Evolutionary conservation across 2,113 vertebrate species (phyloP), one percentile per base, ranked within the genome.

Genomic region (Macaca mulatta): DNA sequence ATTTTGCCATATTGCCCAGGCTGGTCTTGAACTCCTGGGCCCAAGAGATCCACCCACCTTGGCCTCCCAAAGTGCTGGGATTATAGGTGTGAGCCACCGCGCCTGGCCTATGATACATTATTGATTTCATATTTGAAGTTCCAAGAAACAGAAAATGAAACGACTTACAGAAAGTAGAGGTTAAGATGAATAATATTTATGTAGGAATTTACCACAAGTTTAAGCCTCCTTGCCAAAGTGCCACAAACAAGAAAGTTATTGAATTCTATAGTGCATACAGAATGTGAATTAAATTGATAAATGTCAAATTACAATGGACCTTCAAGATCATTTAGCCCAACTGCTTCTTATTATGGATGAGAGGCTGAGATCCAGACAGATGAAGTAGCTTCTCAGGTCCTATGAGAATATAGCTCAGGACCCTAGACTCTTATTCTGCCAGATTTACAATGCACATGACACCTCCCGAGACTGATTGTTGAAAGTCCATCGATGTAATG

Each of bases 51-150:
- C 61, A 64, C 61, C 59, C 61, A 64, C 27, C 12, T 64, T 64
- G 61, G 61, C 27, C 27, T 64, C 61, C 61, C 61, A 32, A 61
- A 64, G 61, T 32, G 61, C 61, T 64, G 2, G 5, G 61, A 64
- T 64, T 64, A 64, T 32, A 64, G 61, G 61, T 64, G 30, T 64
- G 61, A 64, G 61, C 61, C 61, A 27, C 12, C 27, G 30, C 2
- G 0, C 61, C 61, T 64, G 61, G 61, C 27, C 5, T 64, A n/a
- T 35, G 67, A 72, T 40, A 57, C 8, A 14, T 43, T 88, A 81
- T 57, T 88, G 85, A 90, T 59, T 89, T 92, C n/a, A 12, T 94
- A 92, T 75, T 93, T 90, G 35, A 92, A 52, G 23, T 74, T 57
- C 45, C 86, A 35, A 90, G 80, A 96, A 90, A 22, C 27, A 92